phyloP scores from a whole-genome alignment of 1,140 invertebrate species.

The Lepeophtheirus salmonis region DNA sequence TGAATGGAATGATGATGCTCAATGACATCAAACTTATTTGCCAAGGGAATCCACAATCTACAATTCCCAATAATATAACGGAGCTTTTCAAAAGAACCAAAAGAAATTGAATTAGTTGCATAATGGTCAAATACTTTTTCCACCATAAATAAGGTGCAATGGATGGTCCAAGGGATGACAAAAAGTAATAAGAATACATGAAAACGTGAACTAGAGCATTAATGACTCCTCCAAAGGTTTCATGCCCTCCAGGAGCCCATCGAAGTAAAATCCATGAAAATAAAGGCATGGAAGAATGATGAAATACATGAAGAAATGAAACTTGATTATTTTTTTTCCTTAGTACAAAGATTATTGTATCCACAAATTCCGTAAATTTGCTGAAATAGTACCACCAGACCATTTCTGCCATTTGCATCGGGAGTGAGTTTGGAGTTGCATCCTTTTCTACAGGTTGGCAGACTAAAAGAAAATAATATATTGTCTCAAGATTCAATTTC shows the following conservation, averaged over 20 bases:
- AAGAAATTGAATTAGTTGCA: constrained; percentile 29
- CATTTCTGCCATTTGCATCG: constrained; percentile 19
- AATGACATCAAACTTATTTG: background rate
- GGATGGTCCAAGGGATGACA: constrained; percentile 34
- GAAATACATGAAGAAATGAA: constrained; percentile 67
- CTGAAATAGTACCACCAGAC: constrained; percentile 36
- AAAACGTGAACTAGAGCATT: constrained; percentile 38
- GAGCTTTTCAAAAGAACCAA: constrained; percentile 6
- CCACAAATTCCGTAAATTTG: constrained; percentile 34
- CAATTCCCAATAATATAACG: constrained; percentile 3
- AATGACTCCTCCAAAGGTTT: constrained; percentile 28
- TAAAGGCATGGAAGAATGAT: constrained; percentile 52
- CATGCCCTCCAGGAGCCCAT: constrained; percentile 21
- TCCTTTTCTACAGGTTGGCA: constrained; percentile 5
- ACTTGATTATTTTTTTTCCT: constrained; percentile 65
- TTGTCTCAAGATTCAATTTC: background rate
- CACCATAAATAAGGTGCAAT: constrained; percentile 36
- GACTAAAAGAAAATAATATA: constrained; percentile 1
- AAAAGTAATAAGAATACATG: constrained; percentile 37
- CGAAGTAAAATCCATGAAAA: constrained; percentile 22
- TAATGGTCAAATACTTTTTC: constrained; percentile 36
- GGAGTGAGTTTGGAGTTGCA: background rate
- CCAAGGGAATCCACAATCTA: constrained; percentile 12
- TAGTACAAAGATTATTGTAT: constrained; percentile 58
- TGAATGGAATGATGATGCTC: constrained; percentile 4